Evolutionary conservation across 2,113 vertebrate species (phyloP).

Genomic region (Oenanthe melanoleuca): DNA sequence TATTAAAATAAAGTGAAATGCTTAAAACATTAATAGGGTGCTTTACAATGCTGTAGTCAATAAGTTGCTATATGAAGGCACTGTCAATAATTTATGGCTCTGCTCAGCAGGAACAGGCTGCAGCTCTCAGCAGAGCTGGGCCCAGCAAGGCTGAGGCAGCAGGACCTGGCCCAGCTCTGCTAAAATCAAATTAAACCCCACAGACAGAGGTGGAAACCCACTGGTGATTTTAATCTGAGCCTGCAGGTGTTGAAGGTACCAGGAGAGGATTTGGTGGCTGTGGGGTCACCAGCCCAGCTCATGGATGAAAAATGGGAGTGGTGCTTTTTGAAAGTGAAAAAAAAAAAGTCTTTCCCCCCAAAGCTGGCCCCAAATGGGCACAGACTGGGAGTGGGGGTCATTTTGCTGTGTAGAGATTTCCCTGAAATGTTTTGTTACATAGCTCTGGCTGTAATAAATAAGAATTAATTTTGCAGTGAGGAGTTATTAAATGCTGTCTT

Average conservation of each 20-base stretch:
- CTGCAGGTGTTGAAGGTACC: rapidly evolving
- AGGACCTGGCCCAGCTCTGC: background rate
- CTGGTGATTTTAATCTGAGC: background rate
- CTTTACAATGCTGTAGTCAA: slow-evolving; percentile 72
- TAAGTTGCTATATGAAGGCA: slow-evolving; percentile 66
- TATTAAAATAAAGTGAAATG: slow-evolving; percentile 77
- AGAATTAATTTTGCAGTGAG: background rate
- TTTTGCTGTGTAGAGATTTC: background rate
- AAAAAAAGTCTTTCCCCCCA: rapidly evolving
- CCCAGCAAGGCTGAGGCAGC: background rate
- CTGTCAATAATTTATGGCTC: slow-evolving; percentile 71
- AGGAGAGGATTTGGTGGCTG: rapidly evolving
- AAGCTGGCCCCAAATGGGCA: rapidly evolving
- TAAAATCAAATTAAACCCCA: background rate
- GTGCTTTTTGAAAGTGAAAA: rapidly evolving
- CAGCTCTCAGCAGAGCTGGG: slow-evolving; percentile 14
- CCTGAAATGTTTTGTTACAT: background rate
- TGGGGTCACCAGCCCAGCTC: background rate
- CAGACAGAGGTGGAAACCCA: background rate
- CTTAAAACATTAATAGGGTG: slow-evolving; percentile 77
- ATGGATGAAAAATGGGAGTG: rapidly evolving
- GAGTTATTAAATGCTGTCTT: background rate
- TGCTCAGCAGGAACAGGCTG: slow-evolving; percentile 24
- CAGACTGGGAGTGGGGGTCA: background rate
- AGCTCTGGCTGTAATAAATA: background rate